Percentiles rank a stretch among this genome's conserved stretches.
phyloP scores from a whole-genome alignment of 2,888 invertebrate genomes.

The Conchocele bisecta region DNA sequence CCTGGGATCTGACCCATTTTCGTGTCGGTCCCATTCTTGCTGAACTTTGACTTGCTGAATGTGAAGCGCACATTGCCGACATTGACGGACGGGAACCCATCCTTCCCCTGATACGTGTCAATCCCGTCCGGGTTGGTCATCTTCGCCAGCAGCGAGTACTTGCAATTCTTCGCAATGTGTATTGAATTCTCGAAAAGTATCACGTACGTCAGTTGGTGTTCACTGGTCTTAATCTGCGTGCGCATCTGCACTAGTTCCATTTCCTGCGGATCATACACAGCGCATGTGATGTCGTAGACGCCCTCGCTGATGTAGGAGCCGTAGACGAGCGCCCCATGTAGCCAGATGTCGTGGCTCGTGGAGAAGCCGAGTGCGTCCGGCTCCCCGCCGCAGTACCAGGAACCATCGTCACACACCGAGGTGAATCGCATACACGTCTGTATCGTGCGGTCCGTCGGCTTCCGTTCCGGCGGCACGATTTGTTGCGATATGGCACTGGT shows the following conservation, averaged over 20 bases:
- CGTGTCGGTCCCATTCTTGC: conserved; percentile 64
- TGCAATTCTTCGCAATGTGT: conserved; percentile 36
- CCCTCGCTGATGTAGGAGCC: conserved; percentile 66
- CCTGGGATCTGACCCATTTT: conserved; percentile 68
- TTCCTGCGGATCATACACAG: conserved; percentile 51
- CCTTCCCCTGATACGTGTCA: conserved; percentile 63
- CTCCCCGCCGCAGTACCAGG: conserved; percentile 67
- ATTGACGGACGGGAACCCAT: conserved; percentile 48
- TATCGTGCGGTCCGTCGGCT: conserved; percentile 46
- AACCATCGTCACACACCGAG: conserved; percentile 61
- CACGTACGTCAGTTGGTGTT: conserved; percentile 62
- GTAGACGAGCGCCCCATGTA: conserved; percentile 62
- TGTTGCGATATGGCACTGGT: conserved; percentile 43
- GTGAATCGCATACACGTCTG: conserved; percentile 63
- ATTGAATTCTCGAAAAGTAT: conserved; percentile 56
- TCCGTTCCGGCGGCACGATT: conserved; percentile 28
- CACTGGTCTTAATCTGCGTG: conserved; percentile 59
- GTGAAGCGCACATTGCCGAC: conserved; percentile 55
- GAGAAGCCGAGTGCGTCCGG: conserved; percentile 61
- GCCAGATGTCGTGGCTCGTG: conserved; percentile 49
- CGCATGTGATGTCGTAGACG: conserved; percentile 58
- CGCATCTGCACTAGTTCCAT: conserved; percentile 43
- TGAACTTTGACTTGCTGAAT: conserved; percentile 61
- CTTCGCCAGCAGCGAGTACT: conserved; percentile 56
- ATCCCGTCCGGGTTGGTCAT: conserved; percentile 59